Evolutionary conservation across 2,888 invertebrate genomes (phyloP).

Genomic region (Thereva unica): DNA sequence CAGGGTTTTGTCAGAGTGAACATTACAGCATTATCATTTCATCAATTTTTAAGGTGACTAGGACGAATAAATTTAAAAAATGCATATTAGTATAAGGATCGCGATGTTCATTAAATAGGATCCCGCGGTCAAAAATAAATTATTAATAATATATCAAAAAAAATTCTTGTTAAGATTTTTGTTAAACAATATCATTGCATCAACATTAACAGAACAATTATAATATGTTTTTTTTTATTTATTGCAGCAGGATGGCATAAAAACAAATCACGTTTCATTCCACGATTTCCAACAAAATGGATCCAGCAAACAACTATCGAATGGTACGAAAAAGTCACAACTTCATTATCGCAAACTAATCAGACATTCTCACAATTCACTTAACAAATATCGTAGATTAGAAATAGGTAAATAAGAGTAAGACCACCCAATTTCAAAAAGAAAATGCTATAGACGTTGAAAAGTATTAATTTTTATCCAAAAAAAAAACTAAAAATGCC

Average conservation of each 20-base stretch:
- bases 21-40: too few relatives aligned
- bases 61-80: too few relatives aligned
- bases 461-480: conserved; percentile 16
- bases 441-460: conserved; percentile 21
- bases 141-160: too few relatives aligned
- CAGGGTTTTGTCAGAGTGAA: too few relatives aligned
- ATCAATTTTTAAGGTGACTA: too few relatives aligned
- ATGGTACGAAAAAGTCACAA: conserved; percentile 77
- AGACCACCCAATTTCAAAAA: conserved; percentile 35
- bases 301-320: conserved; percentile 83
- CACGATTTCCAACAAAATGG: conserved; percentile 89
- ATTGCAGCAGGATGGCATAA: conserved; percentile 73
- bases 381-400: conserved; percentile 61
- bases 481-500: neutral
- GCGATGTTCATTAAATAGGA: too few relatives aligned
- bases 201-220: conserved; percentile 2
- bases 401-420: conserved; percentile 58
- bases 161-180: too few relatives aligned
- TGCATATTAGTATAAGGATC: too few relatives aligned
- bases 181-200: neutral
- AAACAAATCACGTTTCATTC: conserved; percentile 84
- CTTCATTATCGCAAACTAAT: conserved; percentile 66
- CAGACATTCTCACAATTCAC: conserved; percentile 60
- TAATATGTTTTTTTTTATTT: conserved; percentile 23
- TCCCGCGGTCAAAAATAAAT: too few relatives aligned